Conservation (phyloP, 1,140 invertebrate genomes). For the Oryzaephilus surinamensis region DNA sequence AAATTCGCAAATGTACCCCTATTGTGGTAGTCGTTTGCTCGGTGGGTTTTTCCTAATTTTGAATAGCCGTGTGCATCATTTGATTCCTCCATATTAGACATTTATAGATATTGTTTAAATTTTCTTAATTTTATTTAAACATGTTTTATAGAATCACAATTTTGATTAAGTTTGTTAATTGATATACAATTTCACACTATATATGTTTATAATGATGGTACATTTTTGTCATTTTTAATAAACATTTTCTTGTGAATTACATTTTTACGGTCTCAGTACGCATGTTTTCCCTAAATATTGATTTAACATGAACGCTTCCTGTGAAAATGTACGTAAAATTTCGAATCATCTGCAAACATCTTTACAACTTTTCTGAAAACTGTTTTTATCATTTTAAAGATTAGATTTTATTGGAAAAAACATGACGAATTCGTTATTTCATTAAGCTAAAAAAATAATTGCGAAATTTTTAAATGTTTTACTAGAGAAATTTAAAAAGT, state of each 20-base stretch:
- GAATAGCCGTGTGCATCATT: constrained; percentile 26
- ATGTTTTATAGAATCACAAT: constrained; percentile 4
- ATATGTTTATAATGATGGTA: constrained; percentile 6
- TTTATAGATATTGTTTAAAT: background rate
- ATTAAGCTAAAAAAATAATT: too few relatives aligned
- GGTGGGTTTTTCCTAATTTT: constrained; percentile 43
- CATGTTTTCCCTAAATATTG: constrained; percentile 9
- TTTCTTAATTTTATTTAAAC: background rate
- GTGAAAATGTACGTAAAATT: too few relatives aligned
- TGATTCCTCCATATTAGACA: constrained; percentile 16
- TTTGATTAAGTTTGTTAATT: background rate
- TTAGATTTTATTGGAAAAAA: too few relatives aligned
- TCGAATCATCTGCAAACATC: too few relatives aligned
- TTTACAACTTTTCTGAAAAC: too few relatives aligned
- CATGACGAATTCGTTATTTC: too few relatives aligned
- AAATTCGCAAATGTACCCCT: constrained; percentile 45
- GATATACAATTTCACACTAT: constrained; percentile 5
- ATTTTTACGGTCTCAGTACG: too few relatives aligned
- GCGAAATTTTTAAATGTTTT: too few relatives aligned
- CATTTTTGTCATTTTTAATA: too few relatives aligned
- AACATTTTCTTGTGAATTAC: too few relatives aligned
- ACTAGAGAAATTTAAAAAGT: too few relatives aligned
- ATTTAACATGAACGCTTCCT: constrained; percentile 11
- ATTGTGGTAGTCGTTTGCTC: constrained; percentile 37
- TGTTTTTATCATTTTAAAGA: too few relatives aligned